Base-by-base conservation (phyloP, 2,888 invertebrate species). In the Clepsis dumicolana region DNA sequence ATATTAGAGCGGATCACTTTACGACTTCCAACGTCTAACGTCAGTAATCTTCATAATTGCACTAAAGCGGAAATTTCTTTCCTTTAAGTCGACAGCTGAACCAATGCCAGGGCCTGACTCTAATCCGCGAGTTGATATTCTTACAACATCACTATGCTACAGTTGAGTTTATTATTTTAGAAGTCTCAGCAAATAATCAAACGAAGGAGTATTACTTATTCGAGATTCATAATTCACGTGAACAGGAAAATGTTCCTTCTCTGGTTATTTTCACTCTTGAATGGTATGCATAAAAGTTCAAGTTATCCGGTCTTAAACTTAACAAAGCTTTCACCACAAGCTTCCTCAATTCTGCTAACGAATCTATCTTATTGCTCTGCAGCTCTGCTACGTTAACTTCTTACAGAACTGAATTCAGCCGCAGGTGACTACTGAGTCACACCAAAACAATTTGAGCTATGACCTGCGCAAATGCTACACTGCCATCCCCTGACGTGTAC, bases 221-320 rank as follows among this genome's bases (percentile, higher is more conserved):
- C 54, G 66, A 66, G 66, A 66, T 66, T 66, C 66, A 48, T 29
- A 16, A 41, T 27, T 14, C 35, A 44, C 44, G 32, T 32, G 44
- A 24, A 25, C 32, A 27, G 35, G 16, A 41, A n/a, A 41, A 2
- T 12, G 14, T 41, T n/a, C 41, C 3, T n/a, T 16, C 41, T 7
- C 16, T n/a, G n/a, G 41, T 41, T 16, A 41, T 41, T 16, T 8
- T 44, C n/a, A 44, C 18, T 44, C 41, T 41, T 18, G 18, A 21
- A 21, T 48, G 8, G 48, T 48, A 18, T 48, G 48, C 18, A 4
- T 48, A 48, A 48, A 48, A 48, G 48, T 48, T 48, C 21, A 21
- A n/a, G n/a, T n/a, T 21, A 48, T 21, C 48, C 2, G 21, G 10
- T 4, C 48, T 41, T 16, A 44, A 18, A 44, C 18, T 44, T 44